These are phyloP conservation scores for Heterotilapia buettikoferi DNA, from an alignment of 2,113 vertebrate genomes.

Conservation along the genomic window DNA sequence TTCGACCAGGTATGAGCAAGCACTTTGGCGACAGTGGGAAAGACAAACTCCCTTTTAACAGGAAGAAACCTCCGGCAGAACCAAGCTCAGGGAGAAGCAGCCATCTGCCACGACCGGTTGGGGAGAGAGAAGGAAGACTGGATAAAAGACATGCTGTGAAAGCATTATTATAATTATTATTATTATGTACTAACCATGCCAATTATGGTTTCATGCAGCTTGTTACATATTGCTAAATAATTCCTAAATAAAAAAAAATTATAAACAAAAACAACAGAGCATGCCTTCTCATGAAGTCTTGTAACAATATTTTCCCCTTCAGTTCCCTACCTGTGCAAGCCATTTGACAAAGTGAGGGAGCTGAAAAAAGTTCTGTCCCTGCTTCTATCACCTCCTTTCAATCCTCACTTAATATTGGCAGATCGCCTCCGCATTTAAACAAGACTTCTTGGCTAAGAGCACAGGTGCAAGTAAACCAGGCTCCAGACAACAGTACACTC, in stretches of 20 bases:
- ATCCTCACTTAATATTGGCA: conserved; percentile 19
- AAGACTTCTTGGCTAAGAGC: conserved; percentile 23
- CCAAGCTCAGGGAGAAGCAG: background rate
- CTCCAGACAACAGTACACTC: conserved; percentile 46
- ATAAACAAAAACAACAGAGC: background rate
- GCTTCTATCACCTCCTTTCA: conserved; percentile 8
- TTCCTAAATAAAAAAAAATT: background rate
- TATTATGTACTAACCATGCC: background rate
- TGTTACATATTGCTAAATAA: background rate
- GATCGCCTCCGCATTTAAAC: background rate
- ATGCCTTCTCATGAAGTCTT: background rate
- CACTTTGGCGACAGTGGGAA: background rate
- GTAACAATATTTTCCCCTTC: background rate
- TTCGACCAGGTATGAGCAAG: background rate
- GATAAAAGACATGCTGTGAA: background rate
- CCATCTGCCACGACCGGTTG: background rate
- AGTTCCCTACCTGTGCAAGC: background rate
- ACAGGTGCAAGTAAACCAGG: conserved; percentile 32
- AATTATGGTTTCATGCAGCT: background rate
- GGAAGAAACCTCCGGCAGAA: background rate
- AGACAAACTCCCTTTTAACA: background rate
- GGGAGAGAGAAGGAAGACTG: background rate
- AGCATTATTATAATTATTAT: background rate
- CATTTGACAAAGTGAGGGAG: background rate
- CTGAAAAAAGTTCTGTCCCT: background rate